phyloP scores from a whole-genome alignment of 2,888 invertebrate genomes.

The Serrognathus titanus region DNA sequence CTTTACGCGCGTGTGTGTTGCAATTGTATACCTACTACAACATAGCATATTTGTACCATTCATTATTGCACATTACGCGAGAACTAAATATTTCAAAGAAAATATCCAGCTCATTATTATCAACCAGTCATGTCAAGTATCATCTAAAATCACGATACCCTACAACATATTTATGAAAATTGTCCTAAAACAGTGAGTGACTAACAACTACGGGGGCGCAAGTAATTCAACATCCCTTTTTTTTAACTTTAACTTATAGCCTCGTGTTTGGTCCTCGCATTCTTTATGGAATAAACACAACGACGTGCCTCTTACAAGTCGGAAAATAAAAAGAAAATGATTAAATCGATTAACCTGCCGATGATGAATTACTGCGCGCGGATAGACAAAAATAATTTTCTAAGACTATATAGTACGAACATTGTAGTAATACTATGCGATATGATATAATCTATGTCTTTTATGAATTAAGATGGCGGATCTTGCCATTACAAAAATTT shows the following conservation, averaged over 20 bases:
- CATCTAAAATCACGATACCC: slow-evolving; percentile 35
- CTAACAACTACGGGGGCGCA: slow-evolving; percentile 28
- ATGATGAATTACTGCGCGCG: slow-evolving; percentile 22
- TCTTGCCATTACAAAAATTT: slow-evolving; percentile 13
- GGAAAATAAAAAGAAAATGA: background rate
- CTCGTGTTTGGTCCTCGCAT: slow-evolving; percentile 24
- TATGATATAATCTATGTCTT: slow-evolving; percentile 48
- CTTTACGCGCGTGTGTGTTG: too few species aligned
- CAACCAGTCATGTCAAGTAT: slow-evolving; percentile 20
- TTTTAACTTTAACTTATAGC: background rate
- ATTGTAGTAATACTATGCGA: slow-evolving; percentile 46
- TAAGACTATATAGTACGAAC: slow-evolving; percentile 37
- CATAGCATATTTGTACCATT: too few species aligned
- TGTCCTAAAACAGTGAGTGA: slow-evolving; percentile 31
- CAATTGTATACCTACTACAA: too few species aligned
- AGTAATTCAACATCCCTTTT: slow-evolving; percentile 21
- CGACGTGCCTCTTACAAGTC: background rate
- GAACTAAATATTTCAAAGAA: too few species aligned
- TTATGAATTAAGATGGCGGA: slow-evolving; percentile 31
- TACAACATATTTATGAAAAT: slow-evolving; percentile 13
- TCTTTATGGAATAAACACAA: slow-evolving; percentile 10
- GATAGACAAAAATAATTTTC: slow-evolving; percentile 29
- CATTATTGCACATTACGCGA: too few species aligned
- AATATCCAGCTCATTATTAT: too few species aligned
- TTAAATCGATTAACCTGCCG: background rate